Conservation (phyloP, 2,113 vertebrate genomes). For the Hemiscyllium ocellatum region DNA sequence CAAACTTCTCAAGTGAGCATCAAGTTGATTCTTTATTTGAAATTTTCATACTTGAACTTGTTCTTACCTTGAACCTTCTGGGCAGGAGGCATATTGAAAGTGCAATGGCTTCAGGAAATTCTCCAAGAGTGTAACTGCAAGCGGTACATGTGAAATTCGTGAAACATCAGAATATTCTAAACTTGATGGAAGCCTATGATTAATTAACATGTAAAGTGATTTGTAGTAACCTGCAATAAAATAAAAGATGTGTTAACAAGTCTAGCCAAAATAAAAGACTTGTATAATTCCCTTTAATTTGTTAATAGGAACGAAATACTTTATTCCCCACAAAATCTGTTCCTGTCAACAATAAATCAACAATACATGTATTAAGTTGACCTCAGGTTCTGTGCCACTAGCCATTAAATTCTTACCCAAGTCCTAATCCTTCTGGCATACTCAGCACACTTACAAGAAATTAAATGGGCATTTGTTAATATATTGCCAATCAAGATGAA, state of each 20-base stretch:
- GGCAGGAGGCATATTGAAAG: slow-evolving; percentile 93
- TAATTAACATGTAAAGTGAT: slow-evolving; percentile 85
- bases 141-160: slow-evolving; percentile 75
- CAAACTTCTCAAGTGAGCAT: not conserved
- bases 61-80: slow-evolving; percentile 78
- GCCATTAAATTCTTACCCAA: not conserved
- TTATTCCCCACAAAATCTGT: not conserved
- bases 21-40: not conserved
- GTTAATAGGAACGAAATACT: not conserved
- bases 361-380: not conserved
- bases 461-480: not conserved
- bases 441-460: not conserved
- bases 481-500: not conserved
- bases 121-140: slow-evolving; percentile 89
- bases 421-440: not conserved
- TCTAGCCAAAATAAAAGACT: not conserved
- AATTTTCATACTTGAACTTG: not conserved
- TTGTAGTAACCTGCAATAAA: slow-evolving; percentile 77
- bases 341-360: not conserved
- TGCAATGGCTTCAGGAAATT: slow-evolving; percentile 94
- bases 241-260: not conserved
- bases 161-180: slow-evolving; percentile 84
- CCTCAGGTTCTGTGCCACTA: not conserved
- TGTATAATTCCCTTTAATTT: not conserved
- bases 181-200: slow-evolving; percentile 88